Base-by-base conservation (phyloP, 2,888 invertebrate genomes). In the Brenthis daphne region DNA sequence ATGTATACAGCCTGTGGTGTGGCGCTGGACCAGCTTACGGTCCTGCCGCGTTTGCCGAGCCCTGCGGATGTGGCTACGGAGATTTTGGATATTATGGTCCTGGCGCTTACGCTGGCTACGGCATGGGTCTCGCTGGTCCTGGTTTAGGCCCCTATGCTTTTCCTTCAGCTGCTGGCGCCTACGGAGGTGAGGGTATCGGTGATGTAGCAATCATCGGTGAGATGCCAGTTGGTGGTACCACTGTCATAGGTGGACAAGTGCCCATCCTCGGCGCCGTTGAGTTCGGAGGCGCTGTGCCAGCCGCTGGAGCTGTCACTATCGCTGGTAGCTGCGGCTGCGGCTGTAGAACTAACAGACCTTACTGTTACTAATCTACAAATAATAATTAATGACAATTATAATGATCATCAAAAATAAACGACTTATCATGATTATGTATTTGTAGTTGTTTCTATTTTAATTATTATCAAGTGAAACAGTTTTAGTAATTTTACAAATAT, bases 171-270 rank as follows among this genome's bases (percentile, higher is more conserved):
- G 47, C 33, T 37, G 68, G 58, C 14, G 76, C 77, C 3, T 80
- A 78, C 69, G 80, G 77, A 57, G 79, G 78, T 33, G 71, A 69
- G 8, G 81, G 84, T 64, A 73, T 77, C n/a, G 83, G 82, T 54
- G 82, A 77, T 61, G 76, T 83, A 33, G 73, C 74, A 3, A 80
- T 82, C 29, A 75, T 70, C n/a, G 82, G 83, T 43, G 77, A 80
- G 67, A 73, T 84, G 71, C 80, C 79, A 24, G 85, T 82, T 37
- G 79, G 76, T 14, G 85, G 86, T 61, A 73, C 76, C 61, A 76
- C 78, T 11, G 64, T 72, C 20, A 75, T 80, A 43, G 70, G 69
- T 51, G 80, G 80, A 33, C 73, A 77, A 47, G 77, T 79, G 68
- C 80, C 80, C 48, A 76, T 80, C 60, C 68, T 78, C 57, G 80